Conservation (phyloP, 1,140 invertebrate genomes). For the Neomicropteryx cornuta region DNA sequence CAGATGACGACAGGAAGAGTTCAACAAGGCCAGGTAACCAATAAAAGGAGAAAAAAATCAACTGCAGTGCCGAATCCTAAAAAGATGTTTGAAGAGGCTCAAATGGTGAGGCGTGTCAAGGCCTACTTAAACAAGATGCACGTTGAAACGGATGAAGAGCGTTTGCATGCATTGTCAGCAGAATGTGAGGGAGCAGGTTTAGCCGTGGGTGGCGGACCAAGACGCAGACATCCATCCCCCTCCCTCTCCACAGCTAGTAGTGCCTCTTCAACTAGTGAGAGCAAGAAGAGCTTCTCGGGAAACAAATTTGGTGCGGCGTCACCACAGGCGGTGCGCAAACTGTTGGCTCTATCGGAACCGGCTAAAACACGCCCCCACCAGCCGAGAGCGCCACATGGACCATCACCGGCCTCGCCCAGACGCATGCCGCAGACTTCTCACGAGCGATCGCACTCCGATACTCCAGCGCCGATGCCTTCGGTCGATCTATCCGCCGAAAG, state of each 20-base stretch:
- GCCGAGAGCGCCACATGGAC: conserved; percentile 49
- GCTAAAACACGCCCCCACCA: conserved; percentile 82
- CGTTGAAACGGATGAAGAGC: conserved; percentile 84
- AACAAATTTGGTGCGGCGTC: conserved; percentile 83
- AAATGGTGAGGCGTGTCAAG: conserved; percentile 94
- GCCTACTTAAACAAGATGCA: conserved; percentile 90
- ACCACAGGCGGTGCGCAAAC: conserved; percentile 88
- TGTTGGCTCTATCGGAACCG: conserved; percentile 76
- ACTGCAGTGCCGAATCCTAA: conserved; percentile 87
- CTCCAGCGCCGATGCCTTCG: conserved; percentile 67
- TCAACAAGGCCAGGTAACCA: conserved; percentile 63
- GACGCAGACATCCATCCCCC: conserved; percentile 72
- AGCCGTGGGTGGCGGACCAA: conserved; percentile 42
- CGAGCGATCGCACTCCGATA: conserved; percentile 85
- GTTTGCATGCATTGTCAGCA: conserved; percentile 76
- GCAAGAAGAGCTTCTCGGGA: conserved; percentile 45
- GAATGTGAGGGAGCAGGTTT: conserved; percentile 72
- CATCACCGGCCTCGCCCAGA: conserved; percentile 55
- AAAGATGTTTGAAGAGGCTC: conserved; percentile 98
- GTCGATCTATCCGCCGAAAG: conserved; percentile 90
- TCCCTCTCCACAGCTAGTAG: conserved; percentile 83
- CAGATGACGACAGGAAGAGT: conserved; percentile 64
- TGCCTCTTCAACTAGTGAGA: conserved; percentile 78
- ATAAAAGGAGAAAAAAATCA: conserved; percentile 84
- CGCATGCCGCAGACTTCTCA: conserved; percentile 51